Evolutionary conservation across 2,888 invertebrate genomes (phyloP).

Genomic region (Drosophila merina): DNA sequence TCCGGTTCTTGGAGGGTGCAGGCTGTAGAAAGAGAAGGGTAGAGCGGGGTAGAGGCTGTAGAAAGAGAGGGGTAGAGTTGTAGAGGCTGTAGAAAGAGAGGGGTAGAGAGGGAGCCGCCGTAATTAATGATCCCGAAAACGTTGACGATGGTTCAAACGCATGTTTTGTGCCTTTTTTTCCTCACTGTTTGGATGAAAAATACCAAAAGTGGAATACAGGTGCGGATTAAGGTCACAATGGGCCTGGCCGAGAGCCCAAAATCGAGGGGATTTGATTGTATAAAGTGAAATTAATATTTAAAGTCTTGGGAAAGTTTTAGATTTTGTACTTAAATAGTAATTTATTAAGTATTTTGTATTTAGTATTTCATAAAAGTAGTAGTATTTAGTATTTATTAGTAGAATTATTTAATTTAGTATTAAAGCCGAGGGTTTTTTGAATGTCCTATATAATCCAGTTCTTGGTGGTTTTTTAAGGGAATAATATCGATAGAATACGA

Average conservation of each 20-base stretch:
- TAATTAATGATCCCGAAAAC: constrained; percentile 79
- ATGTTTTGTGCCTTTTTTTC: constrained; percentile 55
- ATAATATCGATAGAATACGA: too few relatives aligned
- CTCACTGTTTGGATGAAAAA: constrained; percentile 15
- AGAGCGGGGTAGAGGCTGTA: too few relatives aligned
- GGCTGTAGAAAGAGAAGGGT: constrained; percentile 11
- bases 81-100: constrained; percentile 36
- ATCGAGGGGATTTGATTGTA: constrained; percentile 12
- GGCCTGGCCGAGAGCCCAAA: constrained; percentile 7
- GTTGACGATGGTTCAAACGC: constrained; percentile 66
- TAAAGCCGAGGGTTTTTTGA: too few relatives aligned
- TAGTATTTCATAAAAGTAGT: too few relatives aligned
- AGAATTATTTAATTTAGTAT: too few relatives aligned
- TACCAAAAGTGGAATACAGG: constrained; percentile 63
- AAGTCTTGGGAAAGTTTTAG: too few relatives aligned
- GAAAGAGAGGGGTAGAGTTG: constrained; percentile 30
- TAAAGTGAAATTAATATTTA: neutral
- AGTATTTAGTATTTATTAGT: too few relatives aligned
- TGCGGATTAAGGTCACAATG: constrained; percentile 74
- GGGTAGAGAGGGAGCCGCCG: constrained; percentile 56
- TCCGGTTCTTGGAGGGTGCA: constrained; percentile 63
- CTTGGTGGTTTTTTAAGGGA: too few relatives aligned
- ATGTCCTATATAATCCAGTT: too few relatives aligned
- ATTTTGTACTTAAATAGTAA: too few relatives aligned
- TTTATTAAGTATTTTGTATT: too few relatives aligned